Evolutionary conservation across 1,140 invertebrate species (phyloP).

Genomic region (Copidosoma floridanum): DNA sequence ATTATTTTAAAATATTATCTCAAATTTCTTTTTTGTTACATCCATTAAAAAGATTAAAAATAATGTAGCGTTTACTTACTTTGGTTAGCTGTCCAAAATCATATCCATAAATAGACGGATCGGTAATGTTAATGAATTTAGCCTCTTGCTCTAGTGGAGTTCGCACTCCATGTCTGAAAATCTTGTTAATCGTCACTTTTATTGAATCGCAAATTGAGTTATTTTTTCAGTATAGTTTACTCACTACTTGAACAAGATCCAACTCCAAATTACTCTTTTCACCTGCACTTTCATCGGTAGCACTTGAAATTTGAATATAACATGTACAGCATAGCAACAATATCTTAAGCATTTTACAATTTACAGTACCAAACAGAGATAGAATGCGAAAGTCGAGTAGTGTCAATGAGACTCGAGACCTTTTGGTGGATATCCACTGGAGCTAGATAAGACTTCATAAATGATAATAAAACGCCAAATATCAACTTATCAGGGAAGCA

Average conservation of each 20-base stretch:
- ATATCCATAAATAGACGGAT: neutral
- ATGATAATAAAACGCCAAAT: too few species aligned
- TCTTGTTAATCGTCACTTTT: neutral
- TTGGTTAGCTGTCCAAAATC: neutral
- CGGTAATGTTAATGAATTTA: neutral
- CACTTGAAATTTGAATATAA: too few species aligned
- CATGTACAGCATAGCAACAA: neutral
- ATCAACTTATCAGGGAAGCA: too few species aligned
- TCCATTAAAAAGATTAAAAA: too few species aligned
- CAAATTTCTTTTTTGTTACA: too few species aligned
- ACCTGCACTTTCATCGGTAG: too few species aligned
- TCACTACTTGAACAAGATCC: neutral
- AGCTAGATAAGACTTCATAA: too few species aligned
- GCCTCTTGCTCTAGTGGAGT: neutral
- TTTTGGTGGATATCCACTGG: too few species aligned
- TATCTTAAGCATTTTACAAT: neutral
- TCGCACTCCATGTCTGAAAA: slow-evolving; percentile 1
- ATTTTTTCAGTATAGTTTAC: neutral
- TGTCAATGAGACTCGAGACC: too few species aligned
- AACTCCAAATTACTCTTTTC: neutral
- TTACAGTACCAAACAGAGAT: neutral
- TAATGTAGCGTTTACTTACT: neutral
- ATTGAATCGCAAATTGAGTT: neutral
- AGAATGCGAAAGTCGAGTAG: too few species aligned
- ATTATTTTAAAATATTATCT: too few species aligned